These are phyloP conservation scores for Poeciliopsis paucimaculata DNA, from an alignment of 2,797 vertebrate genomes.

Conservation along the genomic window DNA sequence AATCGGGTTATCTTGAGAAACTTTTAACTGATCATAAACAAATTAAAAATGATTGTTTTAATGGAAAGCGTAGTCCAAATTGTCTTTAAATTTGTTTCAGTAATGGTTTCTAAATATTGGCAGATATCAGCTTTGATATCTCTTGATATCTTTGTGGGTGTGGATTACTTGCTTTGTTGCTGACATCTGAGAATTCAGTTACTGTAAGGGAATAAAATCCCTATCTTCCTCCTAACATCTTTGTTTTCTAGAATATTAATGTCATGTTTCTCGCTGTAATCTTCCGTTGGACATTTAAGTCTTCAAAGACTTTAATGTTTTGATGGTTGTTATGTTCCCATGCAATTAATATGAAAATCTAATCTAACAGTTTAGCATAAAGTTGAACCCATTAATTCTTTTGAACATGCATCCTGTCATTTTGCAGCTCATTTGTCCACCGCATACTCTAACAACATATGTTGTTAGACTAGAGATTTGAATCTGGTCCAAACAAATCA, in stretches of 20 bases:
- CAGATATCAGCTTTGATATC: background rate
- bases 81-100: no score
- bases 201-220: background rate
- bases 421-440: background rate
- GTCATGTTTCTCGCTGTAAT: background rate
- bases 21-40: background rate
- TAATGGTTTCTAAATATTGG: background rate
- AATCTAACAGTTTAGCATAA: background rate
- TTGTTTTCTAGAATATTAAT: background rate
- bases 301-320: background rate
- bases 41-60: background rate
- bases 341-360: background rate
- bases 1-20: background rate
- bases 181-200: background rate
- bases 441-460: background rate
- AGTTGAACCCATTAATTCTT: background rate
- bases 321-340: background rate
- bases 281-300: background rate
- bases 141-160: background rate
- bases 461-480: conserved; percentile 8
- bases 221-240: background rate
- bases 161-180: background rate
- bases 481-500: conserved; percentile 24
- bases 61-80: background rate
- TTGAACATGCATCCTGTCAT: background rate